Evolutionary conservation across 2,888 invertebrate species (phyloP).

Genomic region (Lycophotia porphyrea): DNA sequence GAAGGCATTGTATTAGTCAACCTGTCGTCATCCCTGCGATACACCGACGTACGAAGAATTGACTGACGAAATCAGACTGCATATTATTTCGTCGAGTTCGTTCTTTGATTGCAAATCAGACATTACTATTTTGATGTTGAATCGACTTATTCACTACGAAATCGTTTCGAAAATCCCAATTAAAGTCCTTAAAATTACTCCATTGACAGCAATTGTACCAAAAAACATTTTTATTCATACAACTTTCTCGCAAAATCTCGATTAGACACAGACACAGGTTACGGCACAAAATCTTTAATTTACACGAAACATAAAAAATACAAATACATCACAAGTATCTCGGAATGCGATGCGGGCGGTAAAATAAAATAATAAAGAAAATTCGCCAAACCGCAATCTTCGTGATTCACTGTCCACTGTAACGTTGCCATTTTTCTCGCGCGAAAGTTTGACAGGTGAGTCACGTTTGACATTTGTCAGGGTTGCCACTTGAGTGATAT

Average conservation of each 20-base stretch:
- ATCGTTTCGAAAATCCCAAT: not conserved
- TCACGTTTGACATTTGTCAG: slow-evolving; percentile 73
- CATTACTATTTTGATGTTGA: slow-evolving; percentile 5
- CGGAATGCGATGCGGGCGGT: slow-evolving; percentile 41
- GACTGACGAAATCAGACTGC: slow-evolving; percentile 27
- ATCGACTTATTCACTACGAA: not conserved
- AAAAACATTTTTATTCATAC: slow-evolving; percentile 6
- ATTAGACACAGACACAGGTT: slow-evolving; percentile 43
- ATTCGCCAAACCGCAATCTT: slow-evolving; percentile 55
- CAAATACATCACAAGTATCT: slow-evolving; percentile 49
- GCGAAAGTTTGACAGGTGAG: slow-evolving; percentile 86
- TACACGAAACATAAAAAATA: slow-evolving; percentile 49
- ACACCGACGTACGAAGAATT: slow-evolving; percentile 33
- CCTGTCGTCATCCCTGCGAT: slow-evolving; percentile 24
- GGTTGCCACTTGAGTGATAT: slow-evolving; percentile 41
- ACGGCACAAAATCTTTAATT: slow-evolving; percentile 57
- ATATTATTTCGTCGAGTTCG: slow-evolving; percentile 15
- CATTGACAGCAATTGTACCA: not conserved
- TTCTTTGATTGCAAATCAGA: slow-evolving; percentile 30
- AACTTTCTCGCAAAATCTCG: slow-evolving; percentile 55
- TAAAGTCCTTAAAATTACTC: not conserved
- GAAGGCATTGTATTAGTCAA: slow-evolving; percentile 33
- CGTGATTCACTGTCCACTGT: slow-evolving; percentile 63
- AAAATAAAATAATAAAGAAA: slow-evolving; percentile 45
- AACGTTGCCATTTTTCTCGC: slow-evolving; percentile 71